Conservation (phyloP, 64 coral and sea anemone genomes). For the Trachythela sp. region DNA sequence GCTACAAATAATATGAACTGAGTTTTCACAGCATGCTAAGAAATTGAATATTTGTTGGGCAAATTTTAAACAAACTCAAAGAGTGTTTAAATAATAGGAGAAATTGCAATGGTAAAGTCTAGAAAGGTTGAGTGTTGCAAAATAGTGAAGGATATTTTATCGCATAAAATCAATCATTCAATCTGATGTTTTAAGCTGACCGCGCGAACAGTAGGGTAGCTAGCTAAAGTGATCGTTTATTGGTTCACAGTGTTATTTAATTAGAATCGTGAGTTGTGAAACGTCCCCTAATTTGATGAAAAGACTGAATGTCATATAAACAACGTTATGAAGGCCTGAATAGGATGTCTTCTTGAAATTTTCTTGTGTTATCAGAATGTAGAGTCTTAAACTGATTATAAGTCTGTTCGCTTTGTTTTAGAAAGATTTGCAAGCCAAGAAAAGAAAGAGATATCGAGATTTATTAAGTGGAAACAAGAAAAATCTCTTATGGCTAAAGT, state of each 20-base stretch:
- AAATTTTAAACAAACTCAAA: not conserved
- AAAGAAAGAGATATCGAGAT: too few species aligned
- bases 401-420: too few species aligned
- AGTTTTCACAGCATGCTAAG: not conserved
- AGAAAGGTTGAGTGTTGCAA: not conserved
- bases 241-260: not conserved
- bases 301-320: not conserved
- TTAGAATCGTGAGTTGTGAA: not conserved
- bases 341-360: not conserved
- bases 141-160: not conserved
- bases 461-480: too few species aligned
- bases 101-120: not conserved
- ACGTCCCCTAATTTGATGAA: not conserved
- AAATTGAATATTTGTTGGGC: not conserved
- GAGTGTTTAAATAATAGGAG: not conserved
- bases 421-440: too few species aligned
- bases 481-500: too few species aligned
- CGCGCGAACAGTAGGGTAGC: not conserved
- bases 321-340: not conserved
- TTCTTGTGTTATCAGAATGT: too few species aligned
- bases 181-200: not conserved
- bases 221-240: not conserved
- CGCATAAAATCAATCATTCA: not conserved
- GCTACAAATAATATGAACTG: not conserved
- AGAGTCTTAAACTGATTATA: too few species aligned